Percentiles rank a stretch among this genome's conserved stretches.
Evolutionary conservation across 2,113 vertebrate genomes (phyloP).

Genomic region (Bombycilla garrulus): DNA sequence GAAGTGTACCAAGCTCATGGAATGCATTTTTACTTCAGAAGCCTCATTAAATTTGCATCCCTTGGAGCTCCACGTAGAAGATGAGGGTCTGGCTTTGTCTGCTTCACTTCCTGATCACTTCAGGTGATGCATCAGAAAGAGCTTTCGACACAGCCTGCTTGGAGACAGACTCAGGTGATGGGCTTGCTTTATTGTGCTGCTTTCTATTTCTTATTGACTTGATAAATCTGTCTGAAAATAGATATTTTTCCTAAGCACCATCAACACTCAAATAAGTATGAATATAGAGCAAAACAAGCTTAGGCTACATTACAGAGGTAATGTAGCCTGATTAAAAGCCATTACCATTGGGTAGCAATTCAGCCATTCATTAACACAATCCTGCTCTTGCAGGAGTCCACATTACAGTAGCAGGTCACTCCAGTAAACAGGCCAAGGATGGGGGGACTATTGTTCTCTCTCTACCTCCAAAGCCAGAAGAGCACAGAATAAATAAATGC

Average conservation of each 20-base stretch:
- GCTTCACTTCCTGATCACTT: not conserved
- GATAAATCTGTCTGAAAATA: not conserved
- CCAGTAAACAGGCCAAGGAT: not conserved
- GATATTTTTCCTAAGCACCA: not conserved
- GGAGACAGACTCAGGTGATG: not conserved
- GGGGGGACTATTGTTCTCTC: not conserved
- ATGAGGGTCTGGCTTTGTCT: slow-evolving; percentile 9
- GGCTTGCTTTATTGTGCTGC: not conserved
- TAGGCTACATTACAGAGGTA: not conserved
- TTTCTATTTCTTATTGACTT: not conserved
- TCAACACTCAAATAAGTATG: not conserved
- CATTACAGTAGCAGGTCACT: not conserved
- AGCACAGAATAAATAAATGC: not conserved
- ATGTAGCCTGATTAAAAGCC: not conserved
- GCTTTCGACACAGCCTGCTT: not conserved
- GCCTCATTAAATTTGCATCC: slow-evolving; percentile 38
- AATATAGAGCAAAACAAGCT: not conserved
- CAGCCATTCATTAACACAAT: not conserved
- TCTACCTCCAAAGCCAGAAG: not conserved
- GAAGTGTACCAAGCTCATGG: not conserved
- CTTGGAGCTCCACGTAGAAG: not conserved
- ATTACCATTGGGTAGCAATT: not conserved
- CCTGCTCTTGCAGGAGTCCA: not conserved
- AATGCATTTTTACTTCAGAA: not conserved
- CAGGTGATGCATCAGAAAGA: not conserved